These are phyloP conservation scores for Boulengeromyrus knoepffleri DNA, from an alignment of 2,113 vertebrate species.

Conservation along the genomic window DNA sequence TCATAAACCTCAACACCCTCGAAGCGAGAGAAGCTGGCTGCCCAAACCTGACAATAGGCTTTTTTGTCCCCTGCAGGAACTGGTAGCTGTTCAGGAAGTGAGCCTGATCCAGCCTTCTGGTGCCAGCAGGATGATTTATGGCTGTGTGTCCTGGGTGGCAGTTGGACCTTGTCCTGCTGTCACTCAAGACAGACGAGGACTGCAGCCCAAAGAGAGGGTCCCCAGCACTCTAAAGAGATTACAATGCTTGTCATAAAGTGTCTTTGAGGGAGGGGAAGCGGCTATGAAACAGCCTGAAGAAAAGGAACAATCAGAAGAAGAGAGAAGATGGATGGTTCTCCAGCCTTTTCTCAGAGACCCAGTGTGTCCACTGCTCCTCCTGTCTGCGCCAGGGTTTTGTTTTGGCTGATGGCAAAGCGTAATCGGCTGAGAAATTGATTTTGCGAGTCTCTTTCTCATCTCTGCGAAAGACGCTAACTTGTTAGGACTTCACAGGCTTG, in stretches of 20 bases:
- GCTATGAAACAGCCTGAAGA: slow-evolving; percentile 73
- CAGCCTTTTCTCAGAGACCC: slow-evolving; percentile 80
- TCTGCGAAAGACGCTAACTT: slow-evolving; percentile 86
- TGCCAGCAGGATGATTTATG: slow-evolving; percentile 98
- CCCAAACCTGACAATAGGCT: slow-evolving; percentile 71
- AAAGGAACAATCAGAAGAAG: slow-evolving; percentile 79
- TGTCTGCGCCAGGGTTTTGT: slow-evolving; percentile 71
- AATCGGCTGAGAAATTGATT: slow-evolving; percentile 83
- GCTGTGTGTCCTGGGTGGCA: slow-evolving; percentile 85
- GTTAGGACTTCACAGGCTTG: slow-evolving; percentile 84
- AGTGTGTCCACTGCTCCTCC: slow-evolving; percentile 62
- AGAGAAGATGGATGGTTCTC: slow-evolving; percentile 81
- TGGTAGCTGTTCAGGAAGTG: slow-evolving; percentile 78
- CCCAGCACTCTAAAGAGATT: slow-evolving; percentile 73
- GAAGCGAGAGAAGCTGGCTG: slow-evolving; percentile 51
- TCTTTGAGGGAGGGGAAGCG: slow-evolving; percentile 70
- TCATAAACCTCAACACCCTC: slow-evolving; percentile 56
- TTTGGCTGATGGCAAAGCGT: slow-evolving; percentile 75
- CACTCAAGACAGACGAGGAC: slow-evolving; percentile 80
- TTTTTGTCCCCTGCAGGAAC: slow-evolving; percentile 76
- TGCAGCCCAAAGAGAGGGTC: slow-evolving; percentile 75
- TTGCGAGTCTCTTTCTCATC: slow-evolving; percentile 72
- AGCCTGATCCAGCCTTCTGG: slow-evolving; percentile 59
- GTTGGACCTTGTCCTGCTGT: slow-evolving; percentile 90
- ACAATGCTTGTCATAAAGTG: slow-evolving; percentile 95